Conservation (phyloP, 2,113 vertebrate genomes). For the Pungitius pungitius region DNA sequence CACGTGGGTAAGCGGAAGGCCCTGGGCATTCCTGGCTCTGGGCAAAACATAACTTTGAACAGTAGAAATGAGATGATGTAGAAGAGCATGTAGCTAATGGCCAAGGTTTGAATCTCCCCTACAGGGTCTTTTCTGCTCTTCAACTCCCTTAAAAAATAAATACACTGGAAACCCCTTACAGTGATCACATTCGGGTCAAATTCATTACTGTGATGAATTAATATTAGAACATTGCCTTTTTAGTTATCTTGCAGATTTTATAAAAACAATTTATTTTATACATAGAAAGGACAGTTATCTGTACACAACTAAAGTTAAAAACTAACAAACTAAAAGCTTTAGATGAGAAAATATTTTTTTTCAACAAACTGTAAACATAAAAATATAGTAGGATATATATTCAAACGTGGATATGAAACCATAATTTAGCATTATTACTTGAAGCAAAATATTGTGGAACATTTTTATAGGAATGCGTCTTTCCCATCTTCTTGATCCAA, state of each 20-base stretch:
- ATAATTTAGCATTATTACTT: background rate
- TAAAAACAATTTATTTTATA: background rate
- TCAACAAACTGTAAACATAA: background rate
- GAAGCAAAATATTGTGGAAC: background rate
- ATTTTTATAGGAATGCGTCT: background rate
- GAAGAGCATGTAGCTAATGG: slow-evolving; percentile 13
- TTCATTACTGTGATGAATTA: background rate
- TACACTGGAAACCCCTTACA: background rate
- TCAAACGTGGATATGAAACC: background rate
- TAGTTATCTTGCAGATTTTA: background rate
- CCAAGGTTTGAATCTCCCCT: slow-evolving; percentile 37
- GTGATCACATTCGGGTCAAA: background rate
- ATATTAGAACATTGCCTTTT: background rate
- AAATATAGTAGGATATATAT: background rate
- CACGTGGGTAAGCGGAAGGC: slow-evolving; percentile 25
- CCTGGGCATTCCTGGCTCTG: slow-evolving; percentile 17
- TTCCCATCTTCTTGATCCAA: background rate
- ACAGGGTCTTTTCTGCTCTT: slow-evolving; percentile 12
- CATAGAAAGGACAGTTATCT: background rate
- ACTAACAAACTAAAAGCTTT: background rate
- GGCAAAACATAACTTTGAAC: slow-evolving; percentile 48
- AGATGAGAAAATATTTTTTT: background rate
- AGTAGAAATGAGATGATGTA: slow-evolving; percentile 31
- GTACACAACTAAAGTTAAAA: too few species aligned
- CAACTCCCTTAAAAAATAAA: slow-evolving; percentile 29